phyloP scores from a whole-genome alignment of 92 coral and sea anemone species.

The Phymanthus crucifer region DNA sequence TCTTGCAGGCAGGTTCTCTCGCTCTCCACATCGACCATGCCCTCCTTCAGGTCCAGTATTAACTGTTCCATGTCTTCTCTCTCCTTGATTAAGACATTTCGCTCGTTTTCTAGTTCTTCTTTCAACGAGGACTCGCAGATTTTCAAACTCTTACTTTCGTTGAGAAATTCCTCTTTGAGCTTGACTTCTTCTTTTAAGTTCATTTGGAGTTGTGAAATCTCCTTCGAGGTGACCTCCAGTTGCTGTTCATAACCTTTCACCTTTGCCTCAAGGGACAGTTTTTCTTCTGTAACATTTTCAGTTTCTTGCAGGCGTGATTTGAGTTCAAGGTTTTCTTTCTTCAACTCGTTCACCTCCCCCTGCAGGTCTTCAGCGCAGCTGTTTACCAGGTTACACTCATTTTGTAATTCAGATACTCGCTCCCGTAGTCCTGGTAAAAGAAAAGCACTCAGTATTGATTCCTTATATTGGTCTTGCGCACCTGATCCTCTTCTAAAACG shows the following conservation, averaged over 20 bases:
- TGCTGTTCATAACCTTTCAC: not conserved
- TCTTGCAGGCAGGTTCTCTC: not conserved
- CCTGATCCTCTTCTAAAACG: no score
- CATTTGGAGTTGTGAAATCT: not conserved
- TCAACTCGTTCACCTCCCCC: not conserved
- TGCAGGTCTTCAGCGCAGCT: constrained; percentile 9
- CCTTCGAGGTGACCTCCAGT: not conserved
- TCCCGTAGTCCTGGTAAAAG: not conserved
- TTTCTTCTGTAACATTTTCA: not conserved
- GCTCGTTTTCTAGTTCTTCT: not conserved
- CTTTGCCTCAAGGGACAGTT: not conserved
- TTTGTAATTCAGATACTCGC: not conserved
- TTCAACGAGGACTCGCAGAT: not conserved
- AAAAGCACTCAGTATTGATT: no score
- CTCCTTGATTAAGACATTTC: not conserved
- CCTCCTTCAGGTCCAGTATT: not conserved
- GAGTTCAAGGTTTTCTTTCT: not conserved
- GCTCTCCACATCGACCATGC: not conserved
- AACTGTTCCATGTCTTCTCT: constrained; percentile 9
- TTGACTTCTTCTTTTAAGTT: not conserved
- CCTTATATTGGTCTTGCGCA: no score
- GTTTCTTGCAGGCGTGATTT: not conserved
- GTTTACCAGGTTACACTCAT: constrained; percentile 13
- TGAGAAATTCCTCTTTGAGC: not conserved
- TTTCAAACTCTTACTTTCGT: not conserved